These are phyloP conservation scores for Zaprionus gabonicus DNA, from an alignment of 1,140 invertebrate species.

Conservation along the genomic window DNA sequence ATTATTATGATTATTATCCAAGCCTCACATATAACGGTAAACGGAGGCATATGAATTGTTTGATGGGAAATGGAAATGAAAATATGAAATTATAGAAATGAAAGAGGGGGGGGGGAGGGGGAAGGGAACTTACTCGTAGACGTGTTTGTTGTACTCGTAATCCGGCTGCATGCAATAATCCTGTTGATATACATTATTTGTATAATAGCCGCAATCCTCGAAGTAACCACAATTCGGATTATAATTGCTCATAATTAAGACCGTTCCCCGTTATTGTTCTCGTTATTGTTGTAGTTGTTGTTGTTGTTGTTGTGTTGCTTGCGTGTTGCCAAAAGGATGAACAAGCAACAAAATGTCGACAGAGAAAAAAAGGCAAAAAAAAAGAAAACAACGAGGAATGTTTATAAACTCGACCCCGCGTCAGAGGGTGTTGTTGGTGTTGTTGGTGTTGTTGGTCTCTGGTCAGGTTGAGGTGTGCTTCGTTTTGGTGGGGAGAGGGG, in stretches of 20 bases:
- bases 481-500: neutral
- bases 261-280: constrained; percentile 30
- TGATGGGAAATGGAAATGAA: neutral
- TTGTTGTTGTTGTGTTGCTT: constrained; percentile 5
- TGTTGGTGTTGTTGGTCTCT: neutral
- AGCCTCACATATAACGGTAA: constrained; percentile 3
- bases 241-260: constrained; percentile 82
- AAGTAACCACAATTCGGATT: constrained; percentile 84
- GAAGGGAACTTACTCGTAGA: constrained; percentile 75
- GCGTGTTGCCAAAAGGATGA: neutral
- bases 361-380: neutral
- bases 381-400: neutral
- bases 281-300: neutral
- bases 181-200: constrained; percentile 81
- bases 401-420: neutral
- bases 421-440: neutral
- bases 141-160: constrained; percentile 82
- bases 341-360: neutral
- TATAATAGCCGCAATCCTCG: constrained; percentile 79
- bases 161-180: constrained; percentile 84
- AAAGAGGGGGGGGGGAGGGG: neutral
- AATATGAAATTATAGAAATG: neutral
- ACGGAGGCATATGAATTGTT: neutral
- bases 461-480: neutral
- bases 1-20: constrained; percentile 29